Percentiles rank a stretch among this genome's conserved stretches.
Evolutionary conservation across 2,113 vertebrate genomes (phyloP).

Genomic region (Prolemur simus): DNA sequence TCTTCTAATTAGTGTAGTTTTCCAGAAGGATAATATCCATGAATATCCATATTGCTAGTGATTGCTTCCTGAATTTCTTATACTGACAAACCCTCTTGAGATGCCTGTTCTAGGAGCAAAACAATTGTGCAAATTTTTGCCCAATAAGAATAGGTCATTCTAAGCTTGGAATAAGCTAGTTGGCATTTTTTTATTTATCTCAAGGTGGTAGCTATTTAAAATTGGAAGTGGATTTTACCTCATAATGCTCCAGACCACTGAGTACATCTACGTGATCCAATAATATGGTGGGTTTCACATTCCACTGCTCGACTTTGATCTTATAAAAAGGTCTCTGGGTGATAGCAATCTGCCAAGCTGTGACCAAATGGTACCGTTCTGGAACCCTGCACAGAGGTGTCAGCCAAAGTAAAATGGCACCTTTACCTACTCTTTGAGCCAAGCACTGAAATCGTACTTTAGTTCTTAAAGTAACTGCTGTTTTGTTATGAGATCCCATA

Average conservation of each 20-base stretch:
- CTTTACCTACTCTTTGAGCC: constrained; percentile 53
- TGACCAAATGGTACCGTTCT: constrained; percentile 41
- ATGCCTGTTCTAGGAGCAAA: background rate
- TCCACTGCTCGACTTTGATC: background rate
- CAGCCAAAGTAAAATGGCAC: constrained; percentile 53
- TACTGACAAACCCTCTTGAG: background rate
- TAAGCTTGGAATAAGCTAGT: background rate
- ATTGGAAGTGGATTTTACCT: constrained; percentile 62
- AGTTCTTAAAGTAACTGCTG: constrained; percentile 51
- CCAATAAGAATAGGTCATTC: background rate
- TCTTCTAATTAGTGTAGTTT: background rate
- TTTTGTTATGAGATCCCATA: constrained; percentile 51
- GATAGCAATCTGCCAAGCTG: constrained; percentile 59
- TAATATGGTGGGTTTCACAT: constrained; percentile 9
- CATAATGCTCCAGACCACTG: constrained; percentile 58
- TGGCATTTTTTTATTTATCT: constrained; percentile 39
- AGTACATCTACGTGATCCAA: constrained; percentile 7
- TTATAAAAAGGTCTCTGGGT: constrained; percentile 62
- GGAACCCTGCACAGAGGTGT: constrained; percentile 45
- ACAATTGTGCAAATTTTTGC: background rate
- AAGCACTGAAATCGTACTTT: constrained; percentile 62
- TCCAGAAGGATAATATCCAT: background rate
- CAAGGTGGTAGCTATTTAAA: constrained; percentile 62
- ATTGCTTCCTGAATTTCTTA: background rate
- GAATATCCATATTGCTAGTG: background rate